Base-by-base conservation (phyloP, 2,888 invertebrate genomes). In the Pheosia tremula region DNA sequence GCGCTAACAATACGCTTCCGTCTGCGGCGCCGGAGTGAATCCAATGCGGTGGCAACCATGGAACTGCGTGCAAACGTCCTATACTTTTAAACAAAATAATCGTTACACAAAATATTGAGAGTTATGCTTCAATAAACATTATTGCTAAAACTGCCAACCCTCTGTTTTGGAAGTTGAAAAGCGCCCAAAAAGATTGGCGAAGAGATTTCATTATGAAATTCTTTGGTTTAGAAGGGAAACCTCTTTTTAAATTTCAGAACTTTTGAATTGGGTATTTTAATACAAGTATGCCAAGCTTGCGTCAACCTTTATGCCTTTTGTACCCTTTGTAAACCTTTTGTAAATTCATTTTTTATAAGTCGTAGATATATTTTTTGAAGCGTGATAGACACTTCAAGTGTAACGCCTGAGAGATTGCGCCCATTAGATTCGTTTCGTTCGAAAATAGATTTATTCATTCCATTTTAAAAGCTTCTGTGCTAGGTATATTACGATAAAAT, bases 1-100 rank as follows among this genome's bases (percentile, higher is more conserved):
- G 13, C 39, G 11, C 13, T 41, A 75, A 75, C 75, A 90, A 90
- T 89, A 80, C 77, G 83, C 83, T 87, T 89, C 89, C 89, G 88
- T 79, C 73, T 73, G 69, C 79, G 84, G 69, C 83, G 82, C 61
- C 68, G 67, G 50, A 24, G 50, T 24, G 50, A 24, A 9, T 9
- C 24, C 50, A 50, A 24, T 54, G 54, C 54, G 37, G 24, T n/a
- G 11, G 37, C n/a, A 54, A 38, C 4, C 38, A 6, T 5, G n/a
- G 9, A 50, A 50, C 24, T n/a, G 50, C 50, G 24, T 24, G 24
- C 50, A 47, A 47, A 24, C 24, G 0, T 24, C 24, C 6, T 50
- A n/a, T 47, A n/a, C 0, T 0, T 5, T n/a, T 47, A 5, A 1
- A 45, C 8, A 45, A 45, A n/a, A n/a, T 24, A 24, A 24, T 1